Evolutionary conservation across 2,797 vertebrate genomes (phyloP).

Genomic region (Tarsius wallacei): DNA sequence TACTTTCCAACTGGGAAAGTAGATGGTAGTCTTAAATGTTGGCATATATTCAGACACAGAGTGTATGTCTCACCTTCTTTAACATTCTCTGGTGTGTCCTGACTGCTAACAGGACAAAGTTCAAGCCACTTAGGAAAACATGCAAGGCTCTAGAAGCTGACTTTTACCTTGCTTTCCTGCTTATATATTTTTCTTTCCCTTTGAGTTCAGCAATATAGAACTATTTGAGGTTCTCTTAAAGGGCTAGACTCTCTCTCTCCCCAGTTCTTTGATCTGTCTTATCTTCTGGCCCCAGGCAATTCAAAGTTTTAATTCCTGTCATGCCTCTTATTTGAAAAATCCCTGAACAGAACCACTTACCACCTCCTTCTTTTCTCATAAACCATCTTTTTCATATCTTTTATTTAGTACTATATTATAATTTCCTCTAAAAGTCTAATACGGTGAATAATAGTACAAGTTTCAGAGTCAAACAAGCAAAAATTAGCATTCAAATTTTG

Average conservation of each 20-base stretch:
- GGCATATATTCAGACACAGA: neutral
- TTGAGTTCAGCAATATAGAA: slow-evolving; percentile 27
- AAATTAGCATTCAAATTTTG: neutral
- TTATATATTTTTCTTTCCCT: slow-evolving; percentile 61
- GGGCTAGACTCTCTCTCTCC: neutral
- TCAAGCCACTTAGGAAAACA: slow-evolving; percentile 54
- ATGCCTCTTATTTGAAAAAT: slow-evolving; percentile 66
- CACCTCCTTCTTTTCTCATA: neutral
- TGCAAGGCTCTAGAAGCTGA: neutral
- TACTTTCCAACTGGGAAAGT: neutral
- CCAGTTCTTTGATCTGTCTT: slow-evolving; percentile 23
- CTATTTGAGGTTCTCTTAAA: slow-evolving; percentile 55
- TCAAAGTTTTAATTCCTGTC: slow-evolving; percentile 63
- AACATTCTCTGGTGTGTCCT: slow-evolving; percentile 27
- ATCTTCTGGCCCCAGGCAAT: slow-evolving; percentile 22
- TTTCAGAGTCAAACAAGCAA: neutral
- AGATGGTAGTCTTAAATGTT: slow-evolving; percentile 17
- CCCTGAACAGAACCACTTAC: slow-evolving; percentile 38
- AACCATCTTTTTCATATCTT: slow-evolving; percentile 15
- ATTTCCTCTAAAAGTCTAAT: slow-evolving; percentile 22
- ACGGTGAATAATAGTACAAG: neutral
- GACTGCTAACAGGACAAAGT: slow-evolving; percentile 31
- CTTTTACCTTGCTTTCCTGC: slow-evolving; percentile 17
- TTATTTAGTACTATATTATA: neutral
- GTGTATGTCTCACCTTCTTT: neutral